These are phyloP conservation scores for Grallaria varia DNA, from an alignment of 2,113 vertebrate genomes.

Conservation along the genomic window DNA sequence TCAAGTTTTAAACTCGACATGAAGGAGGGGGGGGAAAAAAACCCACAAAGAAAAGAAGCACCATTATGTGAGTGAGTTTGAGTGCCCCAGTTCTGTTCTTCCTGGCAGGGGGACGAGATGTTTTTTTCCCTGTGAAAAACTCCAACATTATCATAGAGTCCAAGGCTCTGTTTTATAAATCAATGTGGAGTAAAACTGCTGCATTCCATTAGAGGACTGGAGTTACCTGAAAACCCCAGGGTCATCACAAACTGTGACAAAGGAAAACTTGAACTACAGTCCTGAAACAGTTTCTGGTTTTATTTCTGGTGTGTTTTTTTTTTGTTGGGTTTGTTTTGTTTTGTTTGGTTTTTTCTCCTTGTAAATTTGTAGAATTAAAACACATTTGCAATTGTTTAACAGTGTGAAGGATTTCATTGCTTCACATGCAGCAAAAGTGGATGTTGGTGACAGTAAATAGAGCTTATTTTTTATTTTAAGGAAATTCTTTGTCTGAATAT, in stretches of 20 bases:
- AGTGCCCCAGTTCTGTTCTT: background rate
- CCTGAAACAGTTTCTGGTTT: background rate
- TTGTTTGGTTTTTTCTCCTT: constrained; percentile 20
- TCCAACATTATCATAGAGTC: background rate
- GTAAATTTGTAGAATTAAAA: constrained; percentile 83
- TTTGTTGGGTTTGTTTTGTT: background rate
- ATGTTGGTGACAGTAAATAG: background rate
- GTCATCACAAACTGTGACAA: background rate
- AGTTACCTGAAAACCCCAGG: constrained; percentile 16
- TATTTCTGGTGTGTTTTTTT: constrained; percentile 1
- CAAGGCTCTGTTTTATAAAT: constrained; percentile 12
- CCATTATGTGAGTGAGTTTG: background rate
- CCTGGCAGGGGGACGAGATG: background rate
- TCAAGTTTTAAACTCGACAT: constrained; percentile 83
- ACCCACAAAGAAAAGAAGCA: background rate
- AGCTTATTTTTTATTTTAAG: background rate
- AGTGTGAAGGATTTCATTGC: constrained; percentile 39
- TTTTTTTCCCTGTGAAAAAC: background rate
- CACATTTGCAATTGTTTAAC: constrained; percentile 54
- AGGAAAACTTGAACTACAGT: constrained; percentile 21
- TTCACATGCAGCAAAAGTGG: constrained; percentile 1
- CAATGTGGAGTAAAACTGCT: constrained; percentile 10
- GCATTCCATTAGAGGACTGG: constrained; percentile 51
- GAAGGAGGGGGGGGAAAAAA: no score
- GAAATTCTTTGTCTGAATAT: background rate